A percentile compares a stretch with the other conserved stretches of the same genome.
Conservation (phyloP, 2,888 invertebrate genomes). For the Leptinotarsa peninsularis region DNA sequence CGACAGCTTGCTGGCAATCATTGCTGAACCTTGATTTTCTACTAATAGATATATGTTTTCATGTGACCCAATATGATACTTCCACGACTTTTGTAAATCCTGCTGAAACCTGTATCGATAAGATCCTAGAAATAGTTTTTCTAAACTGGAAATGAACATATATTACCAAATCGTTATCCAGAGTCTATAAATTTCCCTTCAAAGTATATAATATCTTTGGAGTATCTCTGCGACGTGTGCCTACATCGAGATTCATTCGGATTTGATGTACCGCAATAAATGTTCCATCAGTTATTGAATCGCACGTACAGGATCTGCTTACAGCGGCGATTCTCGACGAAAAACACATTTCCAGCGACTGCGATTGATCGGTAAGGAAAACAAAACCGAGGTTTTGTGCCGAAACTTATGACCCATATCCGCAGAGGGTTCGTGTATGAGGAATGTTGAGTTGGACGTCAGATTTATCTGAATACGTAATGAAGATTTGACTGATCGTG, state of each 20-base stretch:
- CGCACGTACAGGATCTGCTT: conserved; percentile 28
- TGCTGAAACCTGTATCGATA: too few species aligned
- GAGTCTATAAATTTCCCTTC: neutral
- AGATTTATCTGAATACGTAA: conserved; percentile 11
- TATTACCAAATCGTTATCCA: too few species aligned
- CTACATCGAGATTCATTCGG: conserved; percentile 36
- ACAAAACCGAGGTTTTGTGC: conserved; percentile 5
- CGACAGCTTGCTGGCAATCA: too few species aligned
- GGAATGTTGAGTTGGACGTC: conserved; percentile 7
- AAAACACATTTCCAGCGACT: conserved; percentile 10
- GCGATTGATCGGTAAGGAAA: conserved; percentile 19
- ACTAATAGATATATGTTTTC: too few species aligned
- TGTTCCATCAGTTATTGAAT: conserved; percentile 33
- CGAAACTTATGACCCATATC: conserved; percentile 9
- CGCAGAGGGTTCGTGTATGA: conserved; percentile 8
- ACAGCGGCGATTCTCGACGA: conserved; percentile 23
- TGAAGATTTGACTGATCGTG: neutral
- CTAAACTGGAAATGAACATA: too few species aligned
- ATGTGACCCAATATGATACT: too few species aligned
- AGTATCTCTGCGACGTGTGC: conserved; percentile 46
- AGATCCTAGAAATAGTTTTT: too few species aligned
- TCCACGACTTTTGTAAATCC: too few species aligned
- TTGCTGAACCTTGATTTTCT: too few species aligned
- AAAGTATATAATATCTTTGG: neutral
- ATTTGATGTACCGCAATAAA: conserved; percentile 33